These are phyloP conservation scores for Melanaphis sacchari DNA, from an alignment of 1,140 invertebrate genomes.

Conservation along the genomic window DNA sequence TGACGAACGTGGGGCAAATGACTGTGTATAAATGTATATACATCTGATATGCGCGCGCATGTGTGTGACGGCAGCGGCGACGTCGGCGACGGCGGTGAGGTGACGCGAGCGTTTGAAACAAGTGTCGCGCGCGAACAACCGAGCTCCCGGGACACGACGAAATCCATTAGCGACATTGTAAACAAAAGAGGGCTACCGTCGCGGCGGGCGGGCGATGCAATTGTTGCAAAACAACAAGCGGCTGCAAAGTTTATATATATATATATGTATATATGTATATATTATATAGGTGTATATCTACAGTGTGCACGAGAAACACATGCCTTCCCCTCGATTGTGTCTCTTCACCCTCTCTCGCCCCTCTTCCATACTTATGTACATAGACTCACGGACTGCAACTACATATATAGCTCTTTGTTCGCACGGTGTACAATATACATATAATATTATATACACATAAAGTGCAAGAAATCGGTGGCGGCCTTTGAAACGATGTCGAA, in stretches of 20 bases:
- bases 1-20: background rate
- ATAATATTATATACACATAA: background rate
- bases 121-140: constrained; percentile 53
- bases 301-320: background rate
- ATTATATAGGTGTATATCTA: background rate
- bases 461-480: constrained; percentile 32
- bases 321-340: background rate
- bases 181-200: constrained; percentile 53
- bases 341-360: background rate
- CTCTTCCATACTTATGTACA: background rate
- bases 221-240: constrained; percentile 42
- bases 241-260: no score
- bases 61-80: background rate
- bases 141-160: constrained; percentile 54
- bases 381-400: no score
- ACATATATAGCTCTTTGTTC: constrained; percentile 20
- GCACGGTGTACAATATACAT: background rate
- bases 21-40: background rate
- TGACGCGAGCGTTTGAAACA: constrained; percentile 36
- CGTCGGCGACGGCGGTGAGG: background rate
- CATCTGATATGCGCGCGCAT: background rate
- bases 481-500: constrained; percentile 13
- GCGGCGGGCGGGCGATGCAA: constrained; percentile 41
- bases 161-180: constrained; percentile 57
- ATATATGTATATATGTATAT: background rate